Base-by-base conservation (phyloP, 2,888 invertebrate genomes). In the Eilema depressum region DNA sequence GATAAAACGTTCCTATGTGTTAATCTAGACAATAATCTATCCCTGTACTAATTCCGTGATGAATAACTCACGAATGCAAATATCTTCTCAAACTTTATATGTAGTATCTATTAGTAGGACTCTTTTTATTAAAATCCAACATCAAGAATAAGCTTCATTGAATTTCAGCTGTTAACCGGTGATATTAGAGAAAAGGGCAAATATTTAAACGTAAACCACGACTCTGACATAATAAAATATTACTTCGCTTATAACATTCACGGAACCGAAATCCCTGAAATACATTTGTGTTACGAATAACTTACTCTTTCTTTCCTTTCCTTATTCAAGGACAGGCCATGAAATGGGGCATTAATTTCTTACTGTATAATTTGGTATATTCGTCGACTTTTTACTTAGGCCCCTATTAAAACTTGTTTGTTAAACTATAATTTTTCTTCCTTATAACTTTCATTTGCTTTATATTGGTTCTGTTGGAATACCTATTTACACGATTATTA, bases 221-320 rank as follows among this genome's bases (percentile, higher is more conserved):
- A 20, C 53, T n/a, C 53, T 20, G 53, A 53, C 53, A 53, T 53
- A 53, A 53, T 53, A 53, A 53, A 47, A 53, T 53, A 53, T n/a
- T 53, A n/a, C 53, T n/a, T 53, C 53, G 8, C 53, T 53, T 53
- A n/a, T 53, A 53, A 53, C 53, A 53, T n/a, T 53, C 53, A 53
- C 53, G n/a, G 53, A 8, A 53, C 53, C 53, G n/a, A 53, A 53
- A 53, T 53, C 53, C 20, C n/a, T 53, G 53, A n/a, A n/a, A 53
- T 53, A 53, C 53, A 53, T 53, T 53, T 53, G 53, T n/a, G 10
- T 53, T 68, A 62, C 17, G 33, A 14, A 61, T 25, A 53, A 20
- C 25, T 62, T 17, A 25, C 26, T 14, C n/a, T 61, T 26, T 20
- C 61, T 30, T 61, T 47, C 30, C 61, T 30, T 61, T 47, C 30